Evolutionary conservation across 2,797 vertebrate genomes (phyloP), one percentile per base, ranked within the genome.

Genomic region (Eremophila alpestris): DNA sequence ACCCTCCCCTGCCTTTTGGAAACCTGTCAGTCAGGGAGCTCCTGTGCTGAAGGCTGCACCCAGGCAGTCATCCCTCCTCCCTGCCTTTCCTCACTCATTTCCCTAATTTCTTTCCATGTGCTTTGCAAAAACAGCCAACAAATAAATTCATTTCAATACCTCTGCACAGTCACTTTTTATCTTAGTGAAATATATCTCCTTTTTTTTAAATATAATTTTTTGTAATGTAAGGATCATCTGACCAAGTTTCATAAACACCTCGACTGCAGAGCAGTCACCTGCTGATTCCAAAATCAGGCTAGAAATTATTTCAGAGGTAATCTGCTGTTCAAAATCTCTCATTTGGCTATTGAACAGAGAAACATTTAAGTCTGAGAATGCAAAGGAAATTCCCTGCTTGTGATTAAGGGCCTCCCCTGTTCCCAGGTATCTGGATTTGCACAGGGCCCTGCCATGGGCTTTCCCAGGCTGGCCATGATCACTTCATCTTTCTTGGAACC

Each of bases 391-490:
- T 20, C 34, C 4, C 7, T 67, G 83, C 68, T 58, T 71, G 41
- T 43, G 36, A 68, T 32, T 36, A 68, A 58, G n/a, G 48, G 11
- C n/a, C 1, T 3, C 32, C 30, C 7, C 38, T 43, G 17, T 52
- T 64, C 29, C n/a, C 26, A 34, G 18, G 60, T 46, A 29, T 20
- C 52, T 83, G 29, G 17, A 24, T 59, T 48, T 62, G 20, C 71
- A 32, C 0, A 0, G 10, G 23, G 14, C 19, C 18, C 8, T 68
- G 30, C 38, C 49, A 21, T 1, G 1, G 63, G 49, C 30, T 70
- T 68, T 69, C 51, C 30, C 14, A 27, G 48, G 11, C 48, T 55
- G n/a, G 41, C 43, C 38, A 12, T 26, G 60, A 88, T 54, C 49
- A 20, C n/a, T 86, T 92, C 40, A 41, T 59, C 69, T 43, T 30